Percentiles rank a stretch among this genome's conserved stretches.
phyloP scores from a whole-genome alignment of 2,888 invertebrate species.

The Diarsia rubi region DNA sequence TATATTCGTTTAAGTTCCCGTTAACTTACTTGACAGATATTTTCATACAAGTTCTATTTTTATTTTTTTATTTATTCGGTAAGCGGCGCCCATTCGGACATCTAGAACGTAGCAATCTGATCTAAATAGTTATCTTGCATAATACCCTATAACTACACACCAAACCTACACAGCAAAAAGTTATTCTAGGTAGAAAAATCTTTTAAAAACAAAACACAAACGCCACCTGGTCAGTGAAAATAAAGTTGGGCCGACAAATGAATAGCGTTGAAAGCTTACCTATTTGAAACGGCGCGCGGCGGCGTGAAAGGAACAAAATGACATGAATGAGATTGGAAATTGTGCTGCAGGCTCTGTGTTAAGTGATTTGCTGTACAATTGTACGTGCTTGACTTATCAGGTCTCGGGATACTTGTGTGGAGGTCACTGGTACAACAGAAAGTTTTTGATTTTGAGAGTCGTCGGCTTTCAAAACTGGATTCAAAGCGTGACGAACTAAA shows the following conservation, averaged over 20 bases:
- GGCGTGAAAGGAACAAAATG: constrained; percentile 58
- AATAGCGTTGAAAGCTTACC: constrained; percentile 57
- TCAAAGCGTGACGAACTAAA: no score
- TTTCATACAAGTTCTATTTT: no score
- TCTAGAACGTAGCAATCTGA: no score
- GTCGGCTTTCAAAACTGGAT: no score
- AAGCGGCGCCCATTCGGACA: no score
- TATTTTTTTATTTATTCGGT: no score
- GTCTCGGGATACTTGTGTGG: background rate
- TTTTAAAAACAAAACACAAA: constrained; percentile 25
- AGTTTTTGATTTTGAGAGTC: no score
- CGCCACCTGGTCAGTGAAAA: constrained; percentile 38
- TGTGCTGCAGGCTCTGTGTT: constrained; percentile 56
- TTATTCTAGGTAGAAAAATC: background rate
- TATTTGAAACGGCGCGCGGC: constrained; percentile 53
- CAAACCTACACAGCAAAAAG: background rate
- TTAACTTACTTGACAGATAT: no score
- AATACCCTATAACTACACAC: no score
- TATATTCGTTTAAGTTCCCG: no score
- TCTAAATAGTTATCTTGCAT: no score
- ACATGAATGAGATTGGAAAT: constrained; percentile 59
- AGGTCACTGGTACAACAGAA: no score
- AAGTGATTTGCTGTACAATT: constrained; percentile 61
- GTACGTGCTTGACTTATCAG: constrained; percentile 28
- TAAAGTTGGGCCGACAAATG: constrained; percentile 54